Evolutionary conservation across 2,888 invertebrate genomes (phyloP), one percentile per base, ranked within the genome.

Genomic region (Clunio marinus): DNA sequence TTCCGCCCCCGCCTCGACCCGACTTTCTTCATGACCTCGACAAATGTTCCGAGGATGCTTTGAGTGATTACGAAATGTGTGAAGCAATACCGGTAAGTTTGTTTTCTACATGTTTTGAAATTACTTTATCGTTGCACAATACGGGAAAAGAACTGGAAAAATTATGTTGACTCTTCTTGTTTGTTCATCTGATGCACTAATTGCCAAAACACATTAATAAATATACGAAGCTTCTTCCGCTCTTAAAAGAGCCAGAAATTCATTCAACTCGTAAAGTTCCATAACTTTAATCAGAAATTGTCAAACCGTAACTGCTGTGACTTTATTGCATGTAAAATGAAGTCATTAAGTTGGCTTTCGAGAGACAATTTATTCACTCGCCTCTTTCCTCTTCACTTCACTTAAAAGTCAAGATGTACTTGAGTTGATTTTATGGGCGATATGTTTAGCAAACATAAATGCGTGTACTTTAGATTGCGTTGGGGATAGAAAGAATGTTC

Each of bases 21-120:
- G 77, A 78, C 20, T 76, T 76, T 41, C 71, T 78, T 69, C 75
- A 74, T 59, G 73, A 73, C 45, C 58, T 72, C 57, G 70, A 63
- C 55, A 71, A 71, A 69, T 72, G 72, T 68, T 46, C 69, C 1
- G 71, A 71, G 27, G 70, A 71, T 60, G 45, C 77, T 75, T 70
- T 76, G 2, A 66, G 55, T 57, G 66, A 55, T 24, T 66, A 55
- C 66, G 66, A 66, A 55, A 66, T 78, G 75, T 79, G 78, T 70
- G 78, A 78, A 72, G 76, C 77, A 69, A 76, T 79, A 74, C 78
- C 78, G 76, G 78, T 79, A 70, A 78, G 78, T 76, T 28, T 1
- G 10, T n/a, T 13, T 15, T 2, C n/a, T n/a, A n/a, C n/a, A n/a
- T n/a, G n/a, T n/a, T n/a, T n/a, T 5, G 41, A 41, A 41, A 2